Base-by-base conservation (phyloP, 1,140 invertebrate genomes). In the Drosophila ironensis region DNA sequence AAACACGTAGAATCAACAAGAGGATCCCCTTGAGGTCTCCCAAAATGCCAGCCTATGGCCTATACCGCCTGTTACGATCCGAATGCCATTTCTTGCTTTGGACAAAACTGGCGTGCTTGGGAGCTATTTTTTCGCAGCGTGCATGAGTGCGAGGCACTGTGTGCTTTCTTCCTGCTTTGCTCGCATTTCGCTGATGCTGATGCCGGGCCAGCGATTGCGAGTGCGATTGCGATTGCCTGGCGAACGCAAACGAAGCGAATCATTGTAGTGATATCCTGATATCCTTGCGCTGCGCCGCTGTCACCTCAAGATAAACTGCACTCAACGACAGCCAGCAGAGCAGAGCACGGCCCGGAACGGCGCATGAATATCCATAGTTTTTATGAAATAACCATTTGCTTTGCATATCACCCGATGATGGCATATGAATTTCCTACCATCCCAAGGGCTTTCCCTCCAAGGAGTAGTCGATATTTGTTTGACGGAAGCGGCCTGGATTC, bases 301-400 rank as follows among this genome's bases (percentile, higher is more conserved):
- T 56, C 56, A 57, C 56, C 72, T 42, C 40, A 53, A 74, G 76
- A 80, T 74, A 78, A 78, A 81, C 75, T 75, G 75, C 75, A 60
- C 53, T 37, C 38, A 72, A 50, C 38, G 61, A 48, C 60, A 70
- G 73, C 45, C 48, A 60, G 50, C 63, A 61, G n/a, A n/a, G n/a
- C n/a, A n/a, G n/a, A n/a, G n/a, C n/a, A n/a, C n/a, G n/a, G n/a
- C n/a, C n/a, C n/a, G n/a, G n/a, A n/a, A n/a, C n/a, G n/a, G n/a
- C n/a, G n/a, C 56, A 69, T 63, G 50, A 72, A 44, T 56, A 66
- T 48, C 54, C 51, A 72, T 54, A 41, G 35, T 57, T 42, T 46
- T 56, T 68, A 28, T 20, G 19, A 8, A 1, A 22, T 3, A 50
- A 20, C 7, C 22, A 17, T 4, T 38, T 19, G 19, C 11, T 14